Percentiles rank a stretch among this genome's conserved stretches.
phyloP scores from a whole-genome alignment of 1,140 invertebrate species.

The Cydia pomonella region DNA sequence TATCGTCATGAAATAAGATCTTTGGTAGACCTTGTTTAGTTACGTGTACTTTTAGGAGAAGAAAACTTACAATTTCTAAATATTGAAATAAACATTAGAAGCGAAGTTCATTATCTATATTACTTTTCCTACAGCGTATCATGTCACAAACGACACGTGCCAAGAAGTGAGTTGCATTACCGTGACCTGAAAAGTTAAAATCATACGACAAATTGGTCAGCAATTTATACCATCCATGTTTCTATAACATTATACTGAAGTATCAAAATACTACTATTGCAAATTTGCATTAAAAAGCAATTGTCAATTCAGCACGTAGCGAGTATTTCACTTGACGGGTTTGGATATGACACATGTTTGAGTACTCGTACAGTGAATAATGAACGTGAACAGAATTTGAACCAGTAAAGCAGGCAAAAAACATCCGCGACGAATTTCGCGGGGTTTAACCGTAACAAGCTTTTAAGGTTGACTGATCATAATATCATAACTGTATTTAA shows the following conservation, averaged over 20 bases:
- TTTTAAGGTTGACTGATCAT: conserved; percentile 23
- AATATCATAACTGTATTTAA: conserved; percentile 28
- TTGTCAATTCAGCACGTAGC: conserved; percentile 63
- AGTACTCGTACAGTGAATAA: conserved; percentile 43
- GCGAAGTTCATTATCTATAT: too few species aligned
- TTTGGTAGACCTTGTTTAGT: too few species aligned
- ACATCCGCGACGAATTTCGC: conserved; percentile 15
- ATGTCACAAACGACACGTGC: conserved; percentile 40
- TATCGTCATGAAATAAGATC: too few species aligned
- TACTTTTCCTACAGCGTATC: background rate
- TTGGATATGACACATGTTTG: conserved; percentile 73
- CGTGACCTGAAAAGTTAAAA: conserved; percentile 59
- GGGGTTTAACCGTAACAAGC: conserved; percentile 20
- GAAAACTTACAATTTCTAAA: too few species aligned
- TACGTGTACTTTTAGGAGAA: too few species aligned
- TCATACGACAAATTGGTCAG: conserved; percentile 50
- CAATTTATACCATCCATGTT: conserved; percentile 41
- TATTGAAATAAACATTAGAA: too few species aligned
- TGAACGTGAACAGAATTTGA: conserved; percentile 47
- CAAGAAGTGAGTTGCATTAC: conserved; percentile 40
- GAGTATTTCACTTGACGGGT: conserved; percentile 48
- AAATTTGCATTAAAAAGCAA: conserved; percentile 66
- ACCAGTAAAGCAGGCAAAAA: conserved; percentile 33
- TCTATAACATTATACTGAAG: conserved; percentile 42
- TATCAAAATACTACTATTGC: conserved; percentile 53